These are phyloP conservation scores for Scaptomyza caliginosa DNA, from an alignment of 2,888 invertebrate genomes.

Conservation along the genomic window DNA sequence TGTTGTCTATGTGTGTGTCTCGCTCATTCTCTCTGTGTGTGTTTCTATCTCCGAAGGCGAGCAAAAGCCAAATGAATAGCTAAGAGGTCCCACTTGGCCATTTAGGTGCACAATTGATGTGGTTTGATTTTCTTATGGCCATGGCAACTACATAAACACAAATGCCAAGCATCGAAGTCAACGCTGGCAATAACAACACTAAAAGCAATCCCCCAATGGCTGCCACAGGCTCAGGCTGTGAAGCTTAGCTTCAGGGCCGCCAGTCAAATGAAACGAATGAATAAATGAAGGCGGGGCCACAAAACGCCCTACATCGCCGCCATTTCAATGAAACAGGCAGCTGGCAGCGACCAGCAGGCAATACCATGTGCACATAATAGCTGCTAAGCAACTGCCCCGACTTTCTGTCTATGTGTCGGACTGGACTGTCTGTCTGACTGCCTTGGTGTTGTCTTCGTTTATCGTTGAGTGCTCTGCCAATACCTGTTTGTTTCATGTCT, in stretches of 20 bases:
- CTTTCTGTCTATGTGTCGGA: conserved; percentile 4
- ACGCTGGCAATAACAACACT: conserved; percentile 48
- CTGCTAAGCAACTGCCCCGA: conserved; percentile 71
- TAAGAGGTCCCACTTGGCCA: conserved; percentile 80
- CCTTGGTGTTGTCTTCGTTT: conserved; percentile 13
- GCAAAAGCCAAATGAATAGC: conserved; percentile 68
- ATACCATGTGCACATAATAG: conserved; percentile 77
- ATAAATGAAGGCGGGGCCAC: conserved; percentile 61
- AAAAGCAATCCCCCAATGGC: conserved; percentile 58
- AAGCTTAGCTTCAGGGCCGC: conserved; percentile 22
- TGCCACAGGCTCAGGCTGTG: conserved; percentile 23
- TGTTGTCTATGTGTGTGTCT: neutral
- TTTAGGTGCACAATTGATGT: conserved; percentile 79
- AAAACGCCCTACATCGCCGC: conserved; percentile 30
- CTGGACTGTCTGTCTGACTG: conserved; percentile 16
- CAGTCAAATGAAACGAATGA: conserved; percentile 62
- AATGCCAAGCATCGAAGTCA: conserved; percentile 51
- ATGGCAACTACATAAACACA: conserved; percentile 73
- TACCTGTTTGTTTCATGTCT: conserved; percentile 65
- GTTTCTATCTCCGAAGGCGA: conserved; percentile 14
- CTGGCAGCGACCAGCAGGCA: neutral
- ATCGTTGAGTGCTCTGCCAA: conserved; percentile 61
- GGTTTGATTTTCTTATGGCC: conserved; percentile 79
- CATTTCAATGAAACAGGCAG: conserved; percentile 30
- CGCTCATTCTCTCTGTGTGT: no score